Conservation (phyloP, 2,113 vertebrate species). For the Chaetorhynchus papuensis region DNA sequence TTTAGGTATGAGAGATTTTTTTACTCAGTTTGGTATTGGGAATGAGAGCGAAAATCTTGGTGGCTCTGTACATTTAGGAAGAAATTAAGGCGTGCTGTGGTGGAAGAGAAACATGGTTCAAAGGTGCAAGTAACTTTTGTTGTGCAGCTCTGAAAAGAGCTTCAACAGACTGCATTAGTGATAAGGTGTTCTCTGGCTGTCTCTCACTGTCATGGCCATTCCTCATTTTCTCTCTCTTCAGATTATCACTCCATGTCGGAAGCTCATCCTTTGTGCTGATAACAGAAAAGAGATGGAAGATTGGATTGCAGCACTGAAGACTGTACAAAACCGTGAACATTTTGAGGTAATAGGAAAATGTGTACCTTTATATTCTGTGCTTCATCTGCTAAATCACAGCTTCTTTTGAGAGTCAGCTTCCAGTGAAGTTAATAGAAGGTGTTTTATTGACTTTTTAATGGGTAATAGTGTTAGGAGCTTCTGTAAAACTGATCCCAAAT, state of each 20-base stretch:
- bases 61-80: background rate
- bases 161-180: background rate
- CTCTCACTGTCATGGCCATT: background rate
- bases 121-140: background rate
- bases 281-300: slow-evolving; percentile 99
- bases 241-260: slow-evolving; percentile 95
- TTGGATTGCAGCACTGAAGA: slow-evolving; percentile 92
- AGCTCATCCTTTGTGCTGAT: slow-evolving; percentile 92
- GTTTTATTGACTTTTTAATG: background rate
- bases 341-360: slow-evolving; percentile 81
- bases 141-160: background rate
- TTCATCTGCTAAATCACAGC: background rate
- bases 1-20: background rate
- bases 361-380: background rate
- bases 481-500: background rate
- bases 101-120: background rate
- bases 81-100: background rate
- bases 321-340: slow-evolving; percentile 89
- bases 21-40: background rate
- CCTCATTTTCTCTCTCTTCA: slow-evolving; percentile 44
- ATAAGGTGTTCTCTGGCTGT: background rate
- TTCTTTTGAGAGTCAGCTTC: background rate
- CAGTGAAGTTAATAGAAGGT: background rate
- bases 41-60: background rate
- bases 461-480: background rate